Base-by-base conservation (phyloP, 2,888 invertebrate genomes). In the Erannis defoliaria region DNA sequence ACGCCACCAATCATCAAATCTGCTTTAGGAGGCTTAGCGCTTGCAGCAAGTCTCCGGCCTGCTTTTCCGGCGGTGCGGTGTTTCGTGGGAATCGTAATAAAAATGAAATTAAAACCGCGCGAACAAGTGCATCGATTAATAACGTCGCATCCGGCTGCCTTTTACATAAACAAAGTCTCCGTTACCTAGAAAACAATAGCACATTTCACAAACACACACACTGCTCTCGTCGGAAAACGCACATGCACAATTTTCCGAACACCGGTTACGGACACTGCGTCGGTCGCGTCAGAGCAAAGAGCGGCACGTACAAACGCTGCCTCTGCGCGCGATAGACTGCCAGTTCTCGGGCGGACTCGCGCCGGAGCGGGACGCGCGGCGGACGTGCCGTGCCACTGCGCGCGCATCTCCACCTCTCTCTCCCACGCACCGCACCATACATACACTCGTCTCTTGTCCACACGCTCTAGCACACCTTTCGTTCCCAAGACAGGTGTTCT, bases 201-300 rank as follows among this genome's bases (percentile, higher is more conserved):
- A 93, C 92, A 92, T 93, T 86, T 88, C 93, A 92, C 91, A 88
- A 87, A 82, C 89, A 92, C 91, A 91, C 86, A 92, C 92, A 91
- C 91, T 89, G 86, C 87, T 85, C 80, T 85, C 82, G 83, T 86
- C 91, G 92, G 92, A 91, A 92, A 93, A 90, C 90, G 92, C 92
- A 93, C 92, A 93, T 91, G 89, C 92, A 93, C 92, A 93, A 92
- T 92, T 93, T 91, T 91, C 92, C 92, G 91, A 91, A 89, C 89
- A 88, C 87, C 90, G 87, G 84, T 90, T 90, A 88, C 90, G 90
- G 90, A 86, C 88, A 90, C 90, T 87, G 90, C 88, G 90, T 90
- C 90, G 91, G 86, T 91, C 91, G 89, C 90, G 86, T 84, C 80
- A 79, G 74, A 87, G 85, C 89, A 88, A 86, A 84, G 82, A 78